Evolutionary conservation across 2,888 invertebrate genomes (phyloP).

Genomic region (Chouioia cunea): DNA sequence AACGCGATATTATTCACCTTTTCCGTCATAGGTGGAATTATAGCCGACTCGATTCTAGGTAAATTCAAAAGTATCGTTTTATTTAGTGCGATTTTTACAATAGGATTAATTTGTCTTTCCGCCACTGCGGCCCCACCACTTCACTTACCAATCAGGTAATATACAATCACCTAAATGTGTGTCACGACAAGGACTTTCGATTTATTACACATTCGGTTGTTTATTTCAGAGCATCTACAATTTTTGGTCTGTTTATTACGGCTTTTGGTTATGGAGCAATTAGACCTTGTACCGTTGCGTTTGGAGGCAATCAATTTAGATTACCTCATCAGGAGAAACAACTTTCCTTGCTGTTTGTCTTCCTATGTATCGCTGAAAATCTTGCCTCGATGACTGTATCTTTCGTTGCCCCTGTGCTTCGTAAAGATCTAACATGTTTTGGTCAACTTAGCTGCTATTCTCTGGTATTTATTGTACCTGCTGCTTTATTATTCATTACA

Average conservation of each 20-base stretch:
- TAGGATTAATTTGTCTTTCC: too few species aligned
- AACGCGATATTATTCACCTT: neutral
- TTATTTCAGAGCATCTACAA: conserved; percentile 72
- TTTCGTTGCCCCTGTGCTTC: conserved; percentile 86
- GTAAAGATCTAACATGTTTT: conserved; percentile 84
- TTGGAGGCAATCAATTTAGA: conserved; percentile 94
- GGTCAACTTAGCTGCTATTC: conserved; percentile 83
- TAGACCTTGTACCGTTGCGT: conserved; percentile 94
- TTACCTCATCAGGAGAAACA: conserved; percentile 83
- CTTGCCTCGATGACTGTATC: conserved; percentile 91
- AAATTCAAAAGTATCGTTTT: conserved; percentile 7
- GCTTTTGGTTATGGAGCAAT: conserved; percentile 94
- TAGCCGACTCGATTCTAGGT: conserved; percentile 1
- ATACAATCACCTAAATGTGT: too few species aligned
- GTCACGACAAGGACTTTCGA: too few species aligned
- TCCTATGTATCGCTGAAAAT: conserved; percentile 95
- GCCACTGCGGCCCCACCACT: too few species aligned
- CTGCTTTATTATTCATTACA: conserved; percentile 85
- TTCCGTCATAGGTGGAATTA: conserved; percentile 10
- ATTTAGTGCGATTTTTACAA: too few species aligned
- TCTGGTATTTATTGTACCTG: conserved; percentile 91
- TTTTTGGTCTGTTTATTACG: conserved; percentile 80
- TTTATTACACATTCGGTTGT: neutral
- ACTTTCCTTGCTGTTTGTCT: conserved; percentile 88
- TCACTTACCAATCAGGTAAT: too few species aligned